phyloP scores from a whole-genome alignment of 2,888 invertebrate genomes.

The Cryptocheilus praepositus region DNA sequence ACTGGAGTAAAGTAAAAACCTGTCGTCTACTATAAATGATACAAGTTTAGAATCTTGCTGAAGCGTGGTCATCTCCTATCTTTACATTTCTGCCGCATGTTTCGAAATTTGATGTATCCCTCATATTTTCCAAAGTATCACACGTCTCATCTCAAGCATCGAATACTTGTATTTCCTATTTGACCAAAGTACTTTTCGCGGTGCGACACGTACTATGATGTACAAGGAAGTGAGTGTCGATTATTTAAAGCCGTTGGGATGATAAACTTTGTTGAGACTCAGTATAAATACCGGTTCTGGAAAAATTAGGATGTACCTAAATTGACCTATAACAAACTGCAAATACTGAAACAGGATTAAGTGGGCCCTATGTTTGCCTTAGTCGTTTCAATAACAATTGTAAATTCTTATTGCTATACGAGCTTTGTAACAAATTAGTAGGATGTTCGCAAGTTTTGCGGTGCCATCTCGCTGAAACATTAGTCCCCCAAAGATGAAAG shows the following conservation, averaged over 20 bases:
- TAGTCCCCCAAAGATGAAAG: not conserved
- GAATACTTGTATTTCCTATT: conserved; percentile 33
- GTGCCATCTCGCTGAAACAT: not conserved
- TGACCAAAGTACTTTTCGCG: conserved; percentile 41
- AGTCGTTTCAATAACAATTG: conserved; percentile 25
- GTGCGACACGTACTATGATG: conserved; percentile 28
- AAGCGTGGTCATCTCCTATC: conserved; percentile 28
- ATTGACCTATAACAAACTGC: conserved; percentile 35
- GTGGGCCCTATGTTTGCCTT: conserved; percentile 27
- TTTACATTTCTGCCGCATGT: conserved; percentile 24
- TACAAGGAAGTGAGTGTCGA: conserved; percentile 26
- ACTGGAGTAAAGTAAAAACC: conserved; percentile 36
- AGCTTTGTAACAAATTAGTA: conserved; percentile 33
- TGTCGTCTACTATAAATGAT: conserved; percentile 33
- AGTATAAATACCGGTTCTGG: conserved; percentile 29
- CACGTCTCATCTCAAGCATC: conserved; percentile 38
- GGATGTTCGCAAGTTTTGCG: conserved; percentile 28
- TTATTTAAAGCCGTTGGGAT: conserved; percentile 28
- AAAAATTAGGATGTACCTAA: conserved; percentile 34
- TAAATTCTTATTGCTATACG: conserved; percentile 41
- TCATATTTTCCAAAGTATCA: conserved; percentile 18
- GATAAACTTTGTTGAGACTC: conserved; percentile 32
- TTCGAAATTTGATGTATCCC: conserved; percentile 17
- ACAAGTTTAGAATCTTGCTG: conserved; percentile 37
- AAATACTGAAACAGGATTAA: conserved; percentile 44